Percentiles rank a stretch among this genome's conserved stretches.
These are phyloP conservation scores for Onychostruthus taczanowskii DNA, from an alignment of 2,113 vertebrate genomes.

Conservation along the genomic window DNA sequence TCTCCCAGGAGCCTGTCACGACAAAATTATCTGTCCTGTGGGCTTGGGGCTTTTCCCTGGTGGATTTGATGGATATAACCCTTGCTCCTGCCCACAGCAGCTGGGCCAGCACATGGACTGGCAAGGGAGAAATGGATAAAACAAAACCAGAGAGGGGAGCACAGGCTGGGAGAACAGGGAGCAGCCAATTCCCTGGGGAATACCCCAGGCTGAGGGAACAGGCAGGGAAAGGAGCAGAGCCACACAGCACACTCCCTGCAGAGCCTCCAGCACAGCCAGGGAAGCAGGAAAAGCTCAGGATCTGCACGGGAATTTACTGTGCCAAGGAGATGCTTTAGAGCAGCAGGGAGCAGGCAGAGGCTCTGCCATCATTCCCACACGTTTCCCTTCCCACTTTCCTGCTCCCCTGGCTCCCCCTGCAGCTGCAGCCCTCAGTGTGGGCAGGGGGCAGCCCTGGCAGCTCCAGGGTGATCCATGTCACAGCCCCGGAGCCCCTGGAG, in stretches of 20 bases:
- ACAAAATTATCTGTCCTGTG: neutral
- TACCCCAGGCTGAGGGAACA: neutral
- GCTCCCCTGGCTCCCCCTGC: neutral
- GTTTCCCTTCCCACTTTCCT: neutral
- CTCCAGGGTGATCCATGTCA: too few relatives aligned
- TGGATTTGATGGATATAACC: accelerated
- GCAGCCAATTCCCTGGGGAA: neutral
- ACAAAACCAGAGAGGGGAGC: neutral
- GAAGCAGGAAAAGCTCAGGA: neutral
- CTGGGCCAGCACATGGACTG: accelerated
- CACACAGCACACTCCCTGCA: accelerated
- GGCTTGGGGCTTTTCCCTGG: neutral
- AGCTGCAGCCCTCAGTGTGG: neutral
- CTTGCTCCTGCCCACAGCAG: neutral
- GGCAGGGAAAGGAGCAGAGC: neutral
- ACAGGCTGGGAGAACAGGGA: neutral
- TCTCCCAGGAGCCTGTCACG: neutral
- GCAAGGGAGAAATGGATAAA: neutral
- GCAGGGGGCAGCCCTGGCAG: neutral
- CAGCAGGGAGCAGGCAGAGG: neutral
- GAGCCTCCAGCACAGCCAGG: neutral
- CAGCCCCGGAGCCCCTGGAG: neutral
- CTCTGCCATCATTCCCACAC: neutral
- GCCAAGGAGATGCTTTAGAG: neutral
- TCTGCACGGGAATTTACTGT: neutral